phyloP scores from a whole-genome alignment of 1,140 invertebrate genomes.

The Rhizoglyphus robini region DNA sequence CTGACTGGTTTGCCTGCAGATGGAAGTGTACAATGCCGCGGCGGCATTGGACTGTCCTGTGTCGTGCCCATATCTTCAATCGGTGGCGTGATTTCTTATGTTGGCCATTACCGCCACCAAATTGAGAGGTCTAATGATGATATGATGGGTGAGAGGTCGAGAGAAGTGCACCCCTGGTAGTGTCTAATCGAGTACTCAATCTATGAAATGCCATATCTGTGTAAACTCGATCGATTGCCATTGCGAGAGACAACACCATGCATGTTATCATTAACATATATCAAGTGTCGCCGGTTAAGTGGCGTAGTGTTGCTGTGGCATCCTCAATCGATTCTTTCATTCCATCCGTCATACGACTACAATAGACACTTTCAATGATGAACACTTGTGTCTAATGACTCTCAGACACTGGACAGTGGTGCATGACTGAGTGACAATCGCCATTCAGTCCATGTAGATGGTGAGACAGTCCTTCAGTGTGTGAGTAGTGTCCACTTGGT shows the following conservation, averaged over 20 bases:
- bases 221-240: background rate
- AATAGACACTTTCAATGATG: no score
- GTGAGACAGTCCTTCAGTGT: background rate
- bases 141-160: background rate
- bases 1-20: no score
- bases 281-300: no score
- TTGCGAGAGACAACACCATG: background rate
- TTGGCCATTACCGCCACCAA: background rate
- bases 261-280: background rate
- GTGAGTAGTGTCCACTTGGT: background rate
- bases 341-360: no score
- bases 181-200: background rate
- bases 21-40: no score
- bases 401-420: background rate
- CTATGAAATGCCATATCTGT: background rate
- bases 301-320: no score
- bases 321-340: no score
- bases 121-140: background rate
- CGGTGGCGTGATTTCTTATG: background rate
- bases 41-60: background rate
- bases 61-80: conserved; percentile 1
- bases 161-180: background rate
- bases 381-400: background rate
- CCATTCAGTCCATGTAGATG: background rate
- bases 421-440: background rate